Percentiles rank a stretch among this genome's conserved stretches.
Conservation (phyloP, 2,888 invertebrate species). For the Platynereis dumerilii region DNA sequence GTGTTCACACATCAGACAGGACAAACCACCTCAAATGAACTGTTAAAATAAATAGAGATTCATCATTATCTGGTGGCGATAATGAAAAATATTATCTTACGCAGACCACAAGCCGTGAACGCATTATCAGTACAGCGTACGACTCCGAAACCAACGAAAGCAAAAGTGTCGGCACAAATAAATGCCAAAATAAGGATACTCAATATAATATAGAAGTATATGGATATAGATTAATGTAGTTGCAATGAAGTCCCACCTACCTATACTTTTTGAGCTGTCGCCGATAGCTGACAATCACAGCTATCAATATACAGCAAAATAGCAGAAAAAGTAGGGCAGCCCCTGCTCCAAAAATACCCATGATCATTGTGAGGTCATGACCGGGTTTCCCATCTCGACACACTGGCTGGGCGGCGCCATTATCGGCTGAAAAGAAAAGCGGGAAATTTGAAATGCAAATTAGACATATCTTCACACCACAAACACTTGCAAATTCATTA, state of each 20-base stretch:
- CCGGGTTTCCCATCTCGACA: slow-evolving; percentile 15
- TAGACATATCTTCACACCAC: no score
- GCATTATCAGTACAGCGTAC: no score
- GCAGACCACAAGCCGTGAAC: no score
- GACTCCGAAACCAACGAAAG: no score
- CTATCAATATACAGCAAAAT: slow-evolving; percentile 20
- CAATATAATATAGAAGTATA: background rate
- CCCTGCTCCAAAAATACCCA: slow-evolving; percentile 21
- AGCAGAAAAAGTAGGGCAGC: slow-evolving; percentile 20
- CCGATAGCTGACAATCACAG: slow-evolving; percentile 20
- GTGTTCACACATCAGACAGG: no score
- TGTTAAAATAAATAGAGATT: no score
- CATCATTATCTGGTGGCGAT: no score
- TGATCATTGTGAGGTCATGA: slow-evolving; percentile 14
- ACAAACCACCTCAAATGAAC: no score
- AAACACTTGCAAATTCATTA: no score
- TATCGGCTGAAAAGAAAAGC: slow-evolving; percentile 1
- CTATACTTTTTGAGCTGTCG: slow-evolving; percentile 22
- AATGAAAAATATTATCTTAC: no score
- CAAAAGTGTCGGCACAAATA: no score
- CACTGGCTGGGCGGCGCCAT: slow-evolving; percentile 11
- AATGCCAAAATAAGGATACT: no score
- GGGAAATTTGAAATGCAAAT: background rate
- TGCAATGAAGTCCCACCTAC: slow-evolving; percentile 1
- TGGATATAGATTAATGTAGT: background rate